These are phyloP conservation scores for Gnatocerus cornutus DNA, from an alignment of 2,888 invertebrate species.

Conservation along the genomic window DNA sequence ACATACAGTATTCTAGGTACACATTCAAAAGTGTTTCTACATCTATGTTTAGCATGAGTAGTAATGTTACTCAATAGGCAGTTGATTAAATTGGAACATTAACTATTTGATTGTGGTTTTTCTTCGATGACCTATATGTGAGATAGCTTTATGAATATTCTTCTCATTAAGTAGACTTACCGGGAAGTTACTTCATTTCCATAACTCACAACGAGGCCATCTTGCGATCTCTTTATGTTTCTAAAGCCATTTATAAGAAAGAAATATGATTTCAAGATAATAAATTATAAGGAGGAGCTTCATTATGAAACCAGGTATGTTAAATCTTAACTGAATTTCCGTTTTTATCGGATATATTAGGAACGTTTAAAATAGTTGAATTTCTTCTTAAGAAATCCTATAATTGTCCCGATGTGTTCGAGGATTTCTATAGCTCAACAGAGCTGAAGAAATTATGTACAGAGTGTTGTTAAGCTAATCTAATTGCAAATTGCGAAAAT, in stretches of 20 bases:
- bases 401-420: too few species aligned
- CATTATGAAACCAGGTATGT: constrained; percentile 19
- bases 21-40: not conserved
- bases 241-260: constrained; percentile 36
- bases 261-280: constrained; percentile 37
- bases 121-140: constrained; percentile 31
- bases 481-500: too few species aligned
- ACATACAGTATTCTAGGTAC: not conserved
- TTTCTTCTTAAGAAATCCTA: not conserved
- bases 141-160: constrained; percentile 41
- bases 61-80: not conserved
- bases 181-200: constrained; percentile 56
- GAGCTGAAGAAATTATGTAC: too few species aligned
- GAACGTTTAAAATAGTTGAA: constrained; percentile 8
- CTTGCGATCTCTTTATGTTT: constrained; percentile 49
- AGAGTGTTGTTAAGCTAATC: too few species aligned
- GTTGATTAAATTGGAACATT: constrained; percentile 2
- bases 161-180: constrained; percentile 41
- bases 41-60: not conserved
- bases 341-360: constrained; percentile 10
- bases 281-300: constrained; percentile 28
- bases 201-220: constrained; percentile 56
- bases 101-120: not conserved
- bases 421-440: too few species aligned
- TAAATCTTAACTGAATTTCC: constrained; percentile 28